phyloP scores from a whole-genome alignment of 2,113 vertebrate species.

The Platycercus adscitus region DNA sequence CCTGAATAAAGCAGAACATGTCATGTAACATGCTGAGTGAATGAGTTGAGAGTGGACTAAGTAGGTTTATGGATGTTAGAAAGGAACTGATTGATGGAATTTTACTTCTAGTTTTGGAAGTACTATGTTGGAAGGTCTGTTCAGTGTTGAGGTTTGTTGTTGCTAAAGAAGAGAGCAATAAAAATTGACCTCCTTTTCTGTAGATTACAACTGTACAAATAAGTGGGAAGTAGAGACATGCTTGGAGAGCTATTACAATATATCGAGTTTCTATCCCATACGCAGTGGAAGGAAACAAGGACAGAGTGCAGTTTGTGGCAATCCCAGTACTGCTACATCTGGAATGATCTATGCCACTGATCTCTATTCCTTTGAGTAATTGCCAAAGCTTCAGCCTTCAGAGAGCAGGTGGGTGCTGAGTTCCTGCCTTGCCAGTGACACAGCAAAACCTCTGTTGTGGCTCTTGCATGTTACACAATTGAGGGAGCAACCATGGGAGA shows the following conservation, averaged over 20 bases:
- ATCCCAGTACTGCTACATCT: neutral
- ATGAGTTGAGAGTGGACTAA: neutral
- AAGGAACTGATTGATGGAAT: neutral
- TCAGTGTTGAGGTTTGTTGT: neutral
- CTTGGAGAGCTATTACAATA: neutral
- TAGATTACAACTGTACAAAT: neutral
- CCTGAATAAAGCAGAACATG: neutral
- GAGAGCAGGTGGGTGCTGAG: neutral
- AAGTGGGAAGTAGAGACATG: neutral
- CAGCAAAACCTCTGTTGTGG: neutral
- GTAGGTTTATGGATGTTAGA: neutral
- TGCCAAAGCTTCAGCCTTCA: neutral
- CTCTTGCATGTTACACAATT: neutral
- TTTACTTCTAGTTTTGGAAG: neutral
- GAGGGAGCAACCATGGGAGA: neutral
- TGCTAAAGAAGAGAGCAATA: neutral
- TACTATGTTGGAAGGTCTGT: neutral
- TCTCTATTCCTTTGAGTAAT: neutral
- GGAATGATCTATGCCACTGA: neutral
- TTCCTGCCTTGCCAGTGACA: neutral
- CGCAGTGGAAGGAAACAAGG: neutral
- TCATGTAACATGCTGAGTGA: rapidly evolving
- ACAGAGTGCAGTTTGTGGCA: neutral
- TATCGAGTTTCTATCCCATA: rapidly evolving
- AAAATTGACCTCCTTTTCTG: neutral